Evolutionary conservation across 2,113 vertebrate species (phyloP).

Genomic region (Petrocephalus zakoni): DNA sequence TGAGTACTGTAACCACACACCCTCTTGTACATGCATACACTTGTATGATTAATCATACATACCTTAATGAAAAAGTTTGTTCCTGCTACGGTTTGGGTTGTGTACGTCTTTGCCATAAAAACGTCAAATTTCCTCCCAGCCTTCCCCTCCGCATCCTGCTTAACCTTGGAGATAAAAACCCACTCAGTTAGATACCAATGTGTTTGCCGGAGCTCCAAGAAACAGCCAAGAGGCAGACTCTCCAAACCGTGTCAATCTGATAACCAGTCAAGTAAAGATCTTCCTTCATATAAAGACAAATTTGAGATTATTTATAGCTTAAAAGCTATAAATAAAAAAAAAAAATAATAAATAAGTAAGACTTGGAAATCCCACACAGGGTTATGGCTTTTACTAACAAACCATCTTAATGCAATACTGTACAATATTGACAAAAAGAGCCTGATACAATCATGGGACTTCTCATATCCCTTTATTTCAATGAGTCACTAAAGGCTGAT

Average conservation of each 20-base stretch:
- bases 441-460: no score
- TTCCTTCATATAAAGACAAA: not conserved
- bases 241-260: not conserved
- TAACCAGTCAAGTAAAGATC: not conserved
- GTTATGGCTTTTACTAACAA: no score
- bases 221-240: not conserved
- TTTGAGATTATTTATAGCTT: not conserved
- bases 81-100: conserved; percentile 63
- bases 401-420: no score
- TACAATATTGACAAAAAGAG: no score
- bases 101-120: conserved; percentile 56
- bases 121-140: fast-evolving
- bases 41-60: not conserved
- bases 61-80: conserved; percentile 45
- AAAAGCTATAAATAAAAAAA: no score
- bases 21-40: not conserved
- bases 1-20: not conserved
- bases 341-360: no score
- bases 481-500: no score
- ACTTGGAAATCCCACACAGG: no score
- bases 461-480: no score
- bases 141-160: conserved; percentile 40
- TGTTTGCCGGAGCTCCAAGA: not conserved
- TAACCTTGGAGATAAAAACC: conserved; percentile 40
- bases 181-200: not conserved